phyloP scores from a whole-genome alignment of 1,140 invertebrate genomes.

The Chrysomallon squamiferum region DNA sequence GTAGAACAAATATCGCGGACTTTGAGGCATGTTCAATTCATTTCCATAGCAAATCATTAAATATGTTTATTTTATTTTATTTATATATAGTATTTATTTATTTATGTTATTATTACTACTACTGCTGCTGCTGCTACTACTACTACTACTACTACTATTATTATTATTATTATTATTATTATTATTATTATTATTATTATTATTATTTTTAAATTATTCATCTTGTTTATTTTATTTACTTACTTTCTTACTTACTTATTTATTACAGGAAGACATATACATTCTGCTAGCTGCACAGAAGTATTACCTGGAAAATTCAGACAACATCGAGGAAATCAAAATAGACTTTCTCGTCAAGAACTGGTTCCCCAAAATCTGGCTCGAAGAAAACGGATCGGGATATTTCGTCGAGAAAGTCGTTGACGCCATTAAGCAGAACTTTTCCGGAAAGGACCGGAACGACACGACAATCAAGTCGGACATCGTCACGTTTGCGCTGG shows the following conservation, averaged over 20 bases:
- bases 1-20: neutral
- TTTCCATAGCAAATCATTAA: too few relatives aligned
- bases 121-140: too few relatives aligned
- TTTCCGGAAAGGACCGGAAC: constrained; percentile 19
- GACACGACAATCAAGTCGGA: constrained; percentile 27
- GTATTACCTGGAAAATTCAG: constrained; percentile 36
- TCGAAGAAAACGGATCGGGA: constrained; percentile 4
- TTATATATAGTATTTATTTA: too few relatives aligned
- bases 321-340: constrained; percentile 18
- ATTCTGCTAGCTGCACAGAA: constrained; percentile 34
- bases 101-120: too few relatives aligned
- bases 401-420: constrained; percentile 27
- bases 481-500: constrained; percentile 36
- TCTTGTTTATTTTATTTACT: neutral
- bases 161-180: neutral
- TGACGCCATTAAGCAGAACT: constrained; percentile 28
- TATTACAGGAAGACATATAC: constrained; percentile 37
- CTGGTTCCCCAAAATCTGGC: constrained; percentile 28
- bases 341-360: constrained; percentile 24
- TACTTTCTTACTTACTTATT: neutral
- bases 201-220: neutral
- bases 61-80: too few relatives aligned
- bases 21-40: too few relatives aligned
- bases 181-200: neutral
- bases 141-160: neutral